phyloP scores from a whole-genome alignment of 2,888 invertebrate genomes.

The Baronia brevicornis region DNA sequence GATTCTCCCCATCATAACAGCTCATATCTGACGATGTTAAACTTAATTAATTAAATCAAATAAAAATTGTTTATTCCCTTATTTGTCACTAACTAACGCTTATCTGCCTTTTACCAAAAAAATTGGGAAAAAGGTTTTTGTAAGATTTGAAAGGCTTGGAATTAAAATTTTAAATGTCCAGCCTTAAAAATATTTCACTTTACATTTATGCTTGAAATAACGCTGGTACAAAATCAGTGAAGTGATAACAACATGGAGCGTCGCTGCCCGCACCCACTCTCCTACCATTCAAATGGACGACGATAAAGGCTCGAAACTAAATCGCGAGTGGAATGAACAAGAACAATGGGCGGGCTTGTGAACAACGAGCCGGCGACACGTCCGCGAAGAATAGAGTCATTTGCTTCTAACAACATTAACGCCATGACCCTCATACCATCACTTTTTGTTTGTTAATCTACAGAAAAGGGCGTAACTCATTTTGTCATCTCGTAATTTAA shows the following conservation, averaged over 20 bases:
- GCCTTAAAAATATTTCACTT: too few relatives aligned
- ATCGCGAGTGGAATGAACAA: constrained; percentile 55
- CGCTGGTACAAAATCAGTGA: constrained; percentile 23
- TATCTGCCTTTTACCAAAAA: too few relatives aligned
- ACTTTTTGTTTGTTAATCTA: constrained; percentile 76
- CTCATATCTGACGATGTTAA: too few relatives aligned
- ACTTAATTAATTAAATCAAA: too few relatives aligned
- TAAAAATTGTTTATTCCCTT: too few relatives aligned
- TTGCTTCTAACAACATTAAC: constrained; percentile 70
- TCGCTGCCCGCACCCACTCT: constrained; percentile 18
- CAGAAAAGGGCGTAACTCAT: constrained; percentile 75
- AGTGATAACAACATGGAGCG: constrained; percentile 18
- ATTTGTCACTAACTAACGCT: too few relatives aligned
- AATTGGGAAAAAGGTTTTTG: too few relatives aligned
- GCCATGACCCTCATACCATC: constrained; percentile 68
- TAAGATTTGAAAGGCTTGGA: too few relatives aligned
- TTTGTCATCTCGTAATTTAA: constrained; percentile 74
- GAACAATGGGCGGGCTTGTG: constrained; percentile 61
- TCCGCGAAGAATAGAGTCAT: constrained; percentile 68
- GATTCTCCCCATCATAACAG: too few relatives aligned
- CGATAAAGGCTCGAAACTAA: constrained; percentile 65
- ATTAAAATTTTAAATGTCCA: too few relatives aligned
- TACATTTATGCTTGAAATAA: too few relatives aligned
- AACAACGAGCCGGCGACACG: constrained; percentile 41
- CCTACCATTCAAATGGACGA: constrained; percentile 42